Evolutionary conservation across 2,888 invertebrate species (phyloP).

Genomic region (Andricus curvator): DNA sequence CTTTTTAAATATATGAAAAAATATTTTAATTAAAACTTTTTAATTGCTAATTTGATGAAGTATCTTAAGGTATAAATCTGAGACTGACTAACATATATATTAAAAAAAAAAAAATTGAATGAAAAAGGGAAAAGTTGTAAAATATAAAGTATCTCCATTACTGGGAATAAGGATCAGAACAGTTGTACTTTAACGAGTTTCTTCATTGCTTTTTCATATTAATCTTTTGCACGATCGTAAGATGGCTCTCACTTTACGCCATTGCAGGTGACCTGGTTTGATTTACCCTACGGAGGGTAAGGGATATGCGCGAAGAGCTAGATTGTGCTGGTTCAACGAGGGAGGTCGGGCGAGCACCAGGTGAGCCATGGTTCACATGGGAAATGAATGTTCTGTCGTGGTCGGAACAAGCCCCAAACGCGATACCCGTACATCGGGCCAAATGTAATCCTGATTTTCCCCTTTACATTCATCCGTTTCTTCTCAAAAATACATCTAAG

Average conservation of each 20-base stretch:
- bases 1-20: too few species aligned
- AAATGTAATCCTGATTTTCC: conserved; percentile 7
- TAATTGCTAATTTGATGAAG: too few species aligned
- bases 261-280: conserved; percentile 46
- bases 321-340: conserved; percentile 60
- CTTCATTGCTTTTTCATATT: background rate
- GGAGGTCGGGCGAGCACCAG: conserved; percentile 63
- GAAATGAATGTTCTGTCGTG: conserved; percentile 77
- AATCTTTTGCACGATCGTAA: background rate
- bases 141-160: too few species aligned
- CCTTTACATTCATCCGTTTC: background rate
- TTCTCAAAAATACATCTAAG: background rate
- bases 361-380: conserved; percentile 77
- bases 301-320: conserved; percentile 56
- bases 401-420: conserved; percentile 69
- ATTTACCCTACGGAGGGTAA: conserved; percentile 56
- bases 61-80: too few species aligned
- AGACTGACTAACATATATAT: too few species aligned
- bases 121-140: too few species aligned
- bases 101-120: too few species aligned
- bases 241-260: conserved; percentile 3
- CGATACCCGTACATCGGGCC: conserved; percentile 11
- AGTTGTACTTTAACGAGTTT: too few species aligned
- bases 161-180: too few species aligned
- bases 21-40: too few species aligned